phyloP scores from a whole-genome alignment of 2,797 vertebrate species.

The Lepus oiostolus region DNA sequence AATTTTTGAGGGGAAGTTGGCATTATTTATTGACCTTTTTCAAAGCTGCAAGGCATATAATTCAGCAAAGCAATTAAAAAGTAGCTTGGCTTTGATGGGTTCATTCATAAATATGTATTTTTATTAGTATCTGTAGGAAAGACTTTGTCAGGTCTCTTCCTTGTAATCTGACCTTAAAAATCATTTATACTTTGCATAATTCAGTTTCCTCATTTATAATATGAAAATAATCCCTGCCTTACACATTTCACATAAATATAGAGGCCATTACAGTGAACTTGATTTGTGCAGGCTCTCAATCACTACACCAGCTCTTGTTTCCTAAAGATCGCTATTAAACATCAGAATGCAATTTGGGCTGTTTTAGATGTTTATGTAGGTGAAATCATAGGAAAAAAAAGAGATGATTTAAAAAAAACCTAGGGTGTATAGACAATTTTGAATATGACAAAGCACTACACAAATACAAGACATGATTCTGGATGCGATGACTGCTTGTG shows the following conservation, averaged over 20 bases:
- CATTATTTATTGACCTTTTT: background rate
- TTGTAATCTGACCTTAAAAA: background rate
- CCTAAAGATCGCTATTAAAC: background rate
- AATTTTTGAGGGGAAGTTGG: background rate
- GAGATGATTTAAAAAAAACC: background rate
- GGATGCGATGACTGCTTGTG: background rate
- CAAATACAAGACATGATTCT: background rate
- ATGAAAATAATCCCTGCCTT: background rate
- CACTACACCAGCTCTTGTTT: background rate
- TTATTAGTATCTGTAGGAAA: background rate
- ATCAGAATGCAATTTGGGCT: background rate
- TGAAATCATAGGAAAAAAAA: background rate
- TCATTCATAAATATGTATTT: background rate
- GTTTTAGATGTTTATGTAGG: background rate
- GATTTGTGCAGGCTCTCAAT: background rate
- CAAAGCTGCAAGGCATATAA: background rate
- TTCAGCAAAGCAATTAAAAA: background rate
- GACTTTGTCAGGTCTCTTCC: background rate
- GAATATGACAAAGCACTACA: background rate
- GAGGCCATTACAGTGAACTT: background rate
- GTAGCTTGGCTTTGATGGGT: background rate
- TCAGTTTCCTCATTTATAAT: conserved; percentile 3
- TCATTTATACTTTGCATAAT: background rate
- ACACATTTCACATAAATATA: background rate
- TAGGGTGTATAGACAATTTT: background rate